Base-by-base conservation (phyloP, 2,113 vertebrate species). In the Malurus alboscapulatus region DNA sequence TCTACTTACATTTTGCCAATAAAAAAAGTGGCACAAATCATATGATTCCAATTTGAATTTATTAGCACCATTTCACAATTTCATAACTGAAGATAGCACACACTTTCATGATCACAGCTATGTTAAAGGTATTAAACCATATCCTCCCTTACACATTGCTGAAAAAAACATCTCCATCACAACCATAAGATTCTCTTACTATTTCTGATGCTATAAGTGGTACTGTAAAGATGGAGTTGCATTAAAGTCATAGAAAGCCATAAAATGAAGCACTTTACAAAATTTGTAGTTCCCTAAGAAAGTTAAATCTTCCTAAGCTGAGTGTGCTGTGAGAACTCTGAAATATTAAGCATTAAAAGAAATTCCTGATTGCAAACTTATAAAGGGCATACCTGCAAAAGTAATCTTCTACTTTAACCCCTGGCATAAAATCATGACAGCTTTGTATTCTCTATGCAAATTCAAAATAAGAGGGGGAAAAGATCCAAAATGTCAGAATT, bases 181-280 rank as follows among this genome's bases (percentile, higher is more conserved):
- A 30, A 40, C 67, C 82, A 48, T 72, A 88, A 91, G 29, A 87
- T 85, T 85, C 55, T 68, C 57, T 94, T 92, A 74, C 62, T 85
- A 74, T 93, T 95, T 94, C 74, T 71, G 55, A 44, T 50, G n/a
- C 17, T 87, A 1, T 84, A 90, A 93, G 78, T 66, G 74, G 29
- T 61, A 73, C 61, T 44, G 21, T 50, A 81, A 87, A 85, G 65
- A 89, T 20, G 47, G 66, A 76, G 25, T 21, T 71, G 51, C 36
- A 81, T 71, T 93, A 76, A 86, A 73, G 36, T 85, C 29, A 77
- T 22, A 85, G 59, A 94, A 87, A 91, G 34, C 18, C 59, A 86
- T 82, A 89, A 94, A 96, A 94, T 59, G 65, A 91, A 91, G n/a
- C 50, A 87, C 42, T 94, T 92, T 30, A 83, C 17, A 95, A 93